These are phyloP conservation scores for Drosophila rubida DNA, from an alignment of 2,888 invertebrate genomes.

Conservation along the genomic window DNA sequence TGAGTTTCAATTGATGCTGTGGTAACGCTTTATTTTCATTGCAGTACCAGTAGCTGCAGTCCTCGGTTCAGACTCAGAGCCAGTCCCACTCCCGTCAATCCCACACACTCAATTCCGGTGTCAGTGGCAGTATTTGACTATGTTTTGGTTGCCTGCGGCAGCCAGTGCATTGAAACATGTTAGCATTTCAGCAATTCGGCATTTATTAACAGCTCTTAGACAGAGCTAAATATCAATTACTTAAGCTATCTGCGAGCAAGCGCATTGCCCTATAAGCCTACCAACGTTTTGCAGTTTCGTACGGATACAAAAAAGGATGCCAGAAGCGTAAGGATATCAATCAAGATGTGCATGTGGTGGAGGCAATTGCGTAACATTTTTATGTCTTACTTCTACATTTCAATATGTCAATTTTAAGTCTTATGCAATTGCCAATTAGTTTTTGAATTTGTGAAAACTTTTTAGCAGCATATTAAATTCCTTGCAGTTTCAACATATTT, in stretches of 20 bases:
- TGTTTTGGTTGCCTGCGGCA: constrained; percentile 40
- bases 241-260: constrained; percentile 61
- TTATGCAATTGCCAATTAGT: constrained; percentile 1
- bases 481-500: background rate
- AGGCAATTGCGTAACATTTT: constrained; percentile 27
- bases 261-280: background rate
- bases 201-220: constrained; percentile 62
- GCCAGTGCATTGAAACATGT: constrained; percentile 19
- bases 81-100: background rate
- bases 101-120: background rate
- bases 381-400: constrained; percentile 3
- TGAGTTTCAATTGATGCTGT: constrained; percentile 79
- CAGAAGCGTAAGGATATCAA: constrained; percentile 52
- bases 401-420: background rate
- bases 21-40: constrained; percentile 77
- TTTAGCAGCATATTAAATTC: background rate
- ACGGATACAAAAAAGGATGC: constrained; percentile 30
- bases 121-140: constrained; percentile 30
- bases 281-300: constrained; percentile 31
- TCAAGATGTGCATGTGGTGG: constrained; percentile 30
- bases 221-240: constrained; percentile 66
- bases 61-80: background rate
- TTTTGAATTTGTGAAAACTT: constrained; percentile 4
- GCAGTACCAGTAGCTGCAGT: constrained; percentile 29
- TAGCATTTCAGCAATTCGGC: constrained; percentile 31